Evolutionary conservation across 2,888 invertebrate species (phyloP).

Genomic region (Tridacna crocea): DNA sequence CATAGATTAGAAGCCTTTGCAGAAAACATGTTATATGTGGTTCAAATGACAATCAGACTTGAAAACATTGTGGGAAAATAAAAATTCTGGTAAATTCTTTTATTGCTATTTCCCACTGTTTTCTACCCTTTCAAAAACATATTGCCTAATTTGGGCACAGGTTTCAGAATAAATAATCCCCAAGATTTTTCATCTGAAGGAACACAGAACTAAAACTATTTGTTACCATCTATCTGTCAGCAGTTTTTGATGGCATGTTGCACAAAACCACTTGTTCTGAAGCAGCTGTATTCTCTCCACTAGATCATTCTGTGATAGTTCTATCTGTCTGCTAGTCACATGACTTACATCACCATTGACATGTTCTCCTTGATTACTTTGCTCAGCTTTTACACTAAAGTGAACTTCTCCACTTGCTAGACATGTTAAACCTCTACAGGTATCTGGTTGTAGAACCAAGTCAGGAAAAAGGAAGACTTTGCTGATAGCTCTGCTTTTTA

Average conservation of each 20-base stretch:
- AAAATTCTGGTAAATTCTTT: no score
- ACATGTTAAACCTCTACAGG: conserved; percentile 67
- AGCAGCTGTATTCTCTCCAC: conserved; percentile 63
- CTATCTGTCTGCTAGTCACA: not conserved
- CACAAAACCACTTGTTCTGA: conserved; percentile 71
- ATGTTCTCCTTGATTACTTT: not conserved
- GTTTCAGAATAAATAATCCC: no score
- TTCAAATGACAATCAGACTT: no score
- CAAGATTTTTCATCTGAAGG: no score
- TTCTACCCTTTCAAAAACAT: no score
- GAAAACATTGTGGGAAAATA: no score
- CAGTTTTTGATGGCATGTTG: conserved; percentile 68
- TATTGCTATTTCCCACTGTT: no score
- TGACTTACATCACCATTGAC: not conserved
- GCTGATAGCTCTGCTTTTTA: not conserved
- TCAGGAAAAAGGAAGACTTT: conserved; percentile 47
- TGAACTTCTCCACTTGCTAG: conserved; percentile 55
- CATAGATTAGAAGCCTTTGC: no score
- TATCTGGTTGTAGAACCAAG: conserved; percentile 58
- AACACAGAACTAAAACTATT: no score
- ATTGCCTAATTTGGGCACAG: no score
- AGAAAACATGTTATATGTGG: no score
- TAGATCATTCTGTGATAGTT: conserved; percentile 53
- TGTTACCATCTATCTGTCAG: conserved; percentile 43
- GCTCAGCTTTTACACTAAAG: conserved; percentile 52